phyloP scores from a whole-genome alignment of 2,113 vertebrate species.

The Dunckerocampus dactyliophorus region DNA sequence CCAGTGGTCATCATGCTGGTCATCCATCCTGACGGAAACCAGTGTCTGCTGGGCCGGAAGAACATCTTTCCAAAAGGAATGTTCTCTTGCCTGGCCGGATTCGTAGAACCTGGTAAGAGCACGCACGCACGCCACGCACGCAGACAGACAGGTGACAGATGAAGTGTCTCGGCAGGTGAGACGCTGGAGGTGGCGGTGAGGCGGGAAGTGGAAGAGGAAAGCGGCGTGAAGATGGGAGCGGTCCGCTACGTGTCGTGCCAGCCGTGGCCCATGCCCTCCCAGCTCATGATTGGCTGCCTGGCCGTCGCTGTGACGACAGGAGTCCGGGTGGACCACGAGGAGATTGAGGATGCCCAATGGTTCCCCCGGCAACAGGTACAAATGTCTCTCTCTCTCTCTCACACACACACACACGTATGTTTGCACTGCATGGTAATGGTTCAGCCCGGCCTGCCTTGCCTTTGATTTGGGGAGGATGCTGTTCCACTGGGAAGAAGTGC shows the following conservation, averaged over 20 bases:
- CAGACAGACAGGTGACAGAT: neutral
- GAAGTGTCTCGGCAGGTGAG: constrained; percentile 72
- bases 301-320: constrained; percentile 83
- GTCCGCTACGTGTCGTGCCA: constrained; percentile 89
- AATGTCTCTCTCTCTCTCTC: neutral
- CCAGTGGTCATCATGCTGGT: constrained; percentile 98
- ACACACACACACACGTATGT: neutral
- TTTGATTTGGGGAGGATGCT: too few species aligned
- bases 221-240: constrained; percentile 82
- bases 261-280: constrained; percentile 96
- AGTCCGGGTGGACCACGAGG: constrained; percentile 87
- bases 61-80: constrained; percentile 82
- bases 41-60: constrained; percentile 89
- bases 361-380: constrained; percentile 87
- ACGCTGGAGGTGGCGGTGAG: constrained; percentile 87
- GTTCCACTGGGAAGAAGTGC: neutral
- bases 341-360: constrained; percentile 95
- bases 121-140: neutral
- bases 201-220: constrained; percentile 90
- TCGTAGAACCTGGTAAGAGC: constrained; percentile 86
- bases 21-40: constrained; percentile 89
- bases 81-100: constrained; percentile 94
- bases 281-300: constrained; percentile 92
- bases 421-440: too few species aligned
- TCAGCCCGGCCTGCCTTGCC: too few species aligned